Base-by-base conservation (phyloP, 2,888 invertebrate species). In the Eilema depressum region DNA sequence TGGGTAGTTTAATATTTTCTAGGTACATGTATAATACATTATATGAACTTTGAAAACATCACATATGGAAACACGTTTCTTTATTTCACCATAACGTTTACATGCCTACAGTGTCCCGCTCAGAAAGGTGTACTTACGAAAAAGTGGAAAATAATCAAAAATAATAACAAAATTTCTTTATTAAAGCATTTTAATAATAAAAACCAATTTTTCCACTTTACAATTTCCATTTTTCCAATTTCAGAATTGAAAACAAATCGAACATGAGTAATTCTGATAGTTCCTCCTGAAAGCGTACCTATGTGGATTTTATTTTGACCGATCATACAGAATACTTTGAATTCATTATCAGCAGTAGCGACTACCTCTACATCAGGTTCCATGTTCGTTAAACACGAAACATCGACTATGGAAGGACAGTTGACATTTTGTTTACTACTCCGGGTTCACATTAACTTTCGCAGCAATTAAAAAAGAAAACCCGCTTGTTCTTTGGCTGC, bases 401-500 rank as follows among this genome's bases (percentile, higher is more conserved):
- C 41, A 4, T 17, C 30, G n/a, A 23, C 23, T 17, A 65, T 4
- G 30, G 20, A 1, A 23, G 14, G 25, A 57, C 56, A 60, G 66
- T 60, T 60, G 2, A 17, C 41, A 47, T 47, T 47, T 47, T 47
- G 20, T 47, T 41, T 47, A 20, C 17, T 5, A 41, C 47, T 47
- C 47, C 20, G 3, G 14, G 20, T 47, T 20, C 41, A 53, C 66
- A 66, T 57, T 33, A 57, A 33, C 28, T 57, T 37, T 47, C 26
- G 25, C n/a, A 53, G 41, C 67, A 33, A 57, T 47, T 63, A 59
- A 63, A 65, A 30, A 69, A 59, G 2, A 56, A 64, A 26, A 61
- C 23, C 81, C 79, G 81, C 79, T 41, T 37, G 62, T 74, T 76
- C 66, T 30, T 37, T 79, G 79, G 79, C 76, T 74, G 7, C 70